A percentile compares a stretch with the other conserved stretches of the same genome.
These are phyloP conservation scores for Bostrychus sinensis DNA, from an alignment of 2,113 vertebrate genomes.

Conservation along the genomic window DNA sequence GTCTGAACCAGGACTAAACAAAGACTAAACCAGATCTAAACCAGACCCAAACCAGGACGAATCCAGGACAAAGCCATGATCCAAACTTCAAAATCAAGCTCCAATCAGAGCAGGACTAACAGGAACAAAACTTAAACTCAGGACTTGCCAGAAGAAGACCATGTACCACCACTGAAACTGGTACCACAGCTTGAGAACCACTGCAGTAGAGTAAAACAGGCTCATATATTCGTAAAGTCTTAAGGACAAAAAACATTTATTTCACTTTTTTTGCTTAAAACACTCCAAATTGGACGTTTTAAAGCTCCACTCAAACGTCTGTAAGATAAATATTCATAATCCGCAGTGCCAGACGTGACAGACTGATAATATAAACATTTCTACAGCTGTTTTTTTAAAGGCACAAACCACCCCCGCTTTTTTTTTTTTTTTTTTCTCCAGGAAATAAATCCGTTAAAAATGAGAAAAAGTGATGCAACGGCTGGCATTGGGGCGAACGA, in stretches of 20 bases:
- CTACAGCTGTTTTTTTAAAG: constrained; percentile 34
- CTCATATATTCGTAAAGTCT: constrained; percentile 6
- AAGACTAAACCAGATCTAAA: no score
- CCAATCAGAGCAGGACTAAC: no score
- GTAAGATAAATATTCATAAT: constrained; percentile 40
- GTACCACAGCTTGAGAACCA: constrained; percentile 6
- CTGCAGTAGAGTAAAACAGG: background rate
- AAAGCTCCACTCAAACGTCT: constrained; percentile 23
- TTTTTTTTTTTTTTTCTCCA: background rate
- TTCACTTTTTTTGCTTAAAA: constrained; percentile 24
- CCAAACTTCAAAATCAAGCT: no score
- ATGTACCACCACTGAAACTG: no score
- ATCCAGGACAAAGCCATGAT: no score
- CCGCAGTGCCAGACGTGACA: constrained; percentile 19
- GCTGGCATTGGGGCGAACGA: constrained; percentile 35
- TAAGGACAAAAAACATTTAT: constrained; percentile 7
- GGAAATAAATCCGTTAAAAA: constrained; percentile 47
- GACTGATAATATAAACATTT: constrained; percentile 36
- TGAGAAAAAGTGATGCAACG: constrained; percentile 46
- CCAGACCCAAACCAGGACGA: no score
- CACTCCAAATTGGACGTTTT: constrained; percentile 21
- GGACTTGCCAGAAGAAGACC: no score
- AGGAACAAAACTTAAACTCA: no score
- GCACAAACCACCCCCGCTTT: constrained; percentile 33
- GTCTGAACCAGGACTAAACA: no score